Evolutionary conservation across 2,113 vertebrate species (phyloP).

Genomic region (Dipodomys stephensi): DNA sequence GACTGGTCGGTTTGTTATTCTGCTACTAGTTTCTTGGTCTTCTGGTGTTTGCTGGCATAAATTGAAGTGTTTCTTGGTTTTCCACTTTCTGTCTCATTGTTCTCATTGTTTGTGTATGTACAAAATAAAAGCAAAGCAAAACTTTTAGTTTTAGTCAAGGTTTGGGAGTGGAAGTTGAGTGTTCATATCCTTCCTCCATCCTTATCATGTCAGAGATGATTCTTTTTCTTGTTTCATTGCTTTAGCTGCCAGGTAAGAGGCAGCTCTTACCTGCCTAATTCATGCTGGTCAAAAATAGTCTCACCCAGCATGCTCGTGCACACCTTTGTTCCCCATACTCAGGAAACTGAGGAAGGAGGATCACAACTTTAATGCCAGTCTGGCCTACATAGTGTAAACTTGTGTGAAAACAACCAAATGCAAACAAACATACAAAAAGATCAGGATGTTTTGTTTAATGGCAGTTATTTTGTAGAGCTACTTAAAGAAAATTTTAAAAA

Average conservation of each 20-base stretch:
- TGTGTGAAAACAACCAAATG: too few species aligned
- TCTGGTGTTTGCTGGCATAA: neutral
- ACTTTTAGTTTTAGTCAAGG: neutral
- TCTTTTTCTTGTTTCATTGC: neutral
- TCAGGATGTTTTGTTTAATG: too few species aligned
- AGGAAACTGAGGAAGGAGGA: too few species aligned
- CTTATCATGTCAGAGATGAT: neutral
- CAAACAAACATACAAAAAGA: too few species aligned
- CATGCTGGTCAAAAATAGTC: neutral
- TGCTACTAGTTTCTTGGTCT: neutral
- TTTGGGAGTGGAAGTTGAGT: neutral
- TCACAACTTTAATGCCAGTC: too few species aligned
- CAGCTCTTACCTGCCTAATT: neutral
- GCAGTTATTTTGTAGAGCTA: too few species aligned
- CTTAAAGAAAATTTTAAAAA: too few species aligned
- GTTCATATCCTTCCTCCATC: neutral
- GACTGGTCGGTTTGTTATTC: fast-evolving
- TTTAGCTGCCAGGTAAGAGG: neutral
- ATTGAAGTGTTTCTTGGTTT: neutral
- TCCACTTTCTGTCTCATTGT: neutral
- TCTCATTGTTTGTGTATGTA: neutral
- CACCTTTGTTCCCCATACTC: too few species aligned
- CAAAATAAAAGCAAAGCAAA: slow-evolving; percentile 4
- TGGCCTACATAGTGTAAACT: too few species aligned
- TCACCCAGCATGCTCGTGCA: neutral